Percentiles rank a stretch among this genome's conserved stretches.
Evolutionary conservation across 2,797 vertebrate species (phyloP).

Genomic region (Ceryle rudis): DNA sequence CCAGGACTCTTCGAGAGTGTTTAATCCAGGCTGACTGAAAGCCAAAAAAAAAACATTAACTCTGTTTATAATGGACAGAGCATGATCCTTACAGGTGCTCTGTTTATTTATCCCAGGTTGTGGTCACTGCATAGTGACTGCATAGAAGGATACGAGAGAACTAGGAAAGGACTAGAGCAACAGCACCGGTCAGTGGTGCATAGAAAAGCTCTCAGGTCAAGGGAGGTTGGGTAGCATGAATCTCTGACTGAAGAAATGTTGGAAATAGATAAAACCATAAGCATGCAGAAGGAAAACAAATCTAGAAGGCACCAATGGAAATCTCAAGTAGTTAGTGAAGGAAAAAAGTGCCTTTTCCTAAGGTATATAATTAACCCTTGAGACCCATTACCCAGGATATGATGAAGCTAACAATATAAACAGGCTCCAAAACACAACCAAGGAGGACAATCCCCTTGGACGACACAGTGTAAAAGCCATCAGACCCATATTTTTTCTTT

Average conservation of each 20-base stretch:
- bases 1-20: conserved; percentile 33
- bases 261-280: neutral
- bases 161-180: neutral
- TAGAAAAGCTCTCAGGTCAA: neutral
- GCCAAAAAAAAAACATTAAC: neutral
- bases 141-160: neutral
- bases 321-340: neutral
- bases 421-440: neutral
- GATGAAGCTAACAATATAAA: neutral
- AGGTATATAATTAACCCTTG: neutral
- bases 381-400: too few relatives aligned
- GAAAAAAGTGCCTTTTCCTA: neutral
- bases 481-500: fast-evolving
- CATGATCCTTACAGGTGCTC: neutral
- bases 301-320: neutral
- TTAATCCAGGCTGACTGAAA: neutral
- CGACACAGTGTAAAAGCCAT: neutral
- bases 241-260: neutral
- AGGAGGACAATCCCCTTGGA: neutral
- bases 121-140: neutral
- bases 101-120: neutral
- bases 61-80: neutral
- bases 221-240: neutral
- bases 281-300: neutral
- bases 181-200: neutral